Conservation (phyloP, 2,113 vertebrate genomes). For the Todiramphus chloris region DNA sequence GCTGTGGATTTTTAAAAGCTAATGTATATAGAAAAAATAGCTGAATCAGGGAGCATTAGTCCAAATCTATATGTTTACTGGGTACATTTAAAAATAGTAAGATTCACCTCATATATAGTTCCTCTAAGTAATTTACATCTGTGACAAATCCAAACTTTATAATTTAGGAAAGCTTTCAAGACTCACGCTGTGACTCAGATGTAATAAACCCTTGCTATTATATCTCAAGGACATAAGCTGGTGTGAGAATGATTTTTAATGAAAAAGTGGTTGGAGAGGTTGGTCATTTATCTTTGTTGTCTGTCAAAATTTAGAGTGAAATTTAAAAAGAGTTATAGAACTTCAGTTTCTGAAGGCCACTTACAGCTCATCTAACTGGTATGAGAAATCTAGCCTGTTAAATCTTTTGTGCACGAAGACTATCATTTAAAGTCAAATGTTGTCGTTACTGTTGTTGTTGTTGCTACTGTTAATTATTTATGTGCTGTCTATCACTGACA, state of each 20-base stretch:
- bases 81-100: neutral
- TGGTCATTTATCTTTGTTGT: slow-evolving; percentile 29
- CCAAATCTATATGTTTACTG: neutral
- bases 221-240: slow-evolving; percentile 9
- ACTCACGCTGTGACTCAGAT: neutral
- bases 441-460: neutral
- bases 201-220: slow-evolving; percentile 5
- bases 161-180: slow-evolving; percentile 18
- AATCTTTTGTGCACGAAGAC: neutral
- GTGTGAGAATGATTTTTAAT: slow-evolving; percentile 30
- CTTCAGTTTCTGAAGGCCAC: slow-evolving; percentile 1
- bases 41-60: neutral
- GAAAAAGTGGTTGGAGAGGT: neutral
- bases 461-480: neutral
- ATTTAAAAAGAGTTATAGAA: slow-evolving; percentile 13
- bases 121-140: neutral
- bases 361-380: neutral
- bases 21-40: neutral
- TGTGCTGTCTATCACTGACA: neutral
- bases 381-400: neutral
- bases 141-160: neutral
- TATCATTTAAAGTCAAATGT: neutral
- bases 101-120: neutral
- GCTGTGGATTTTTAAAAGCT: neutral
- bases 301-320: slow-evolving; percentile 27